Evolutionary conservation across 2,888 invertebrate species (phyloP), one percentile per base, ranked within the genome.

Genomic region (Tinea semifulvella): DNA sequence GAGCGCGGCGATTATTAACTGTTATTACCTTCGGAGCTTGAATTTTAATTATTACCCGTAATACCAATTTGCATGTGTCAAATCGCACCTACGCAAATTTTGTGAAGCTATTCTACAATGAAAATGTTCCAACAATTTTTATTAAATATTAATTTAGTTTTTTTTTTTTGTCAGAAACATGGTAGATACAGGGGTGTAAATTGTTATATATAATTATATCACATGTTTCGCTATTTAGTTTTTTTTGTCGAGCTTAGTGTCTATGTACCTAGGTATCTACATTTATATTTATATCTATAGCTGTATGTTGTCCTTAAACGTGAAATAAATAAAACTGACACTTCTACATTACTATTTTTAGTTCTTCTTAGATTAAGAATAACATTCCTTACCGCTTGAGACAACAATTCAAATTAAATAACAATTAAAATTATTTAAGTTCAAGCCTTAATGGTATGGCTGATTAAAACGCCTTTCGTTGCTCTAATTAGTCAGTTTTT

Each of bases 51-150:
- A 31, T 31, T 31, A 31, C 5, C 2, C 14, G n/a, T n/a, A n/a
- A n/a, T 31, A 31, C 11, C 31, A 31, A 31, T 31, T 31, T 31
- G 31, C 31, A 31, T 31, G 31, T 31, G 31, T 31, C 31, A 31
- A 31, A 31, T 31, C 31, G 31, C 31, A 31, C 31, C 31, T 14
- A 31, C 31, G 31, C 13, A 14, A 11, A 31, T 31, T 31, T 14
- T 31, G 14, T 31, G 13, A 7, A 7, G 11, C 14, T 31, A 31
- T 31, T 31, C 31, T 13, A 13, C 14, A 31, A 13, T 6, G 6
- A n/a, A n/a, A n/a, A 11, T 27, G 11, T 27, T 27, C 22, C 22
- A 7, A 22, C 8, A 22, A 22, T 22, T 22, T 7, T 22, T 22
- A 22, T 22, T 7, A 5, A 22, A 7, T 22, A 8, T 22, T 5